Percentiles rank a stretch among this genome's conserved stretches.
Evolutionary conservation across 2,113 vertebrate species (phyloP).

Genomic region (Plecturocebus donacophilus): DNA sequence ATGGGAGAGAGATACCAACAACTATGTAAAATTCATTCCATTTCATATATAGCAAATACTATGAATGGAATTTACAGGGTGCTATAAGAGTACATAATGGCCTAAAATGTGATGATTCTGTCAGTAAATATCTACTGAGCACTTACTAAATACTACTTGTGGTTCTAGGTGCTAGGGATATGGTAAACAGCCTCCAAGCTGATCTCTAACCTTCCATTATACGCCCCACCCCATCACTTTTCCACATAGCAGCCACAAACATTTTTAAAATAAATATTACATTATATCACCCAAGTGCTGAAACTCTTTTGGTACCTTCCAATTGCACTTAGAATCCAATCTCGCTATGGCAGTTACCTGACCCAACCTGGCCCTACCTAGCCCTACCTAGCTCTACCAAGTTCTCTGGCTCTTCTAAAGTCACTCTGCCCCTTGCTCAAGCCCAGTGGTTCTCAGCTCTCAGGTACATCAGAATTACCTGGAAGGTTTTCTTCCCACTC

Average conservation of each 20-base stretch:
- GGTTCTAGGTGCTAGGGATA: neutral
- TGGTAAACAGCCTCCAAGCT: neutral
- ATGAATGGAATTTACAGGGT: neutral
- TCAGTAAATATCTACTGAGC: neutral
- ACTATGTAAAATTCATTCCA: neutral
- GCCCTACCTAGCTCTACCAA: neutral
- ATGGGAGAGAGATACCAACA: neutral
- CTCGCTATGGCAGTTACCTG: fast-evolving
- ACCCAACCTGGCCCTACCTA: neutral
- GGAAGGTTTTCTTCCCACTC: neutral
- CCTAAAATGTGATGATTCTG: neutral
- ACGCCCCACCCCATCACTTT: neutral
- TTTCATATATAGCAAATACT: neutral
- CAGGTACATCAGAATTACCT: neutral
- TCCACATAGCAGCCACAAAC: neutral
- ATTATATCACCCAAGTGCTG: neutral
- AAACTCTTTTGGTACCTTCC: neutral
- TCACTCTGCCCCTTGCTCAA: neutral
- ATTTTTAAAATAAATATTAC: neutral
- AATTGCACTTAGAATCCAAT: neutral
- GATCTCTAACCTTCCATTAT: neutral
- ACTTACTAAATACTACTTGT: neutral
- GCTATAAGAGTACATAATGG: neutral
- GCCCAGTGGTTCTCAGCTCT: neutral
- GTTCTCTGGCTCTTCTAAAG: neutral